These are phyloP conservation scores for Coecobrya sp. DNA, from an alignment of 2,888 invertebrate species.

Conservation along the genomic window DNA sequence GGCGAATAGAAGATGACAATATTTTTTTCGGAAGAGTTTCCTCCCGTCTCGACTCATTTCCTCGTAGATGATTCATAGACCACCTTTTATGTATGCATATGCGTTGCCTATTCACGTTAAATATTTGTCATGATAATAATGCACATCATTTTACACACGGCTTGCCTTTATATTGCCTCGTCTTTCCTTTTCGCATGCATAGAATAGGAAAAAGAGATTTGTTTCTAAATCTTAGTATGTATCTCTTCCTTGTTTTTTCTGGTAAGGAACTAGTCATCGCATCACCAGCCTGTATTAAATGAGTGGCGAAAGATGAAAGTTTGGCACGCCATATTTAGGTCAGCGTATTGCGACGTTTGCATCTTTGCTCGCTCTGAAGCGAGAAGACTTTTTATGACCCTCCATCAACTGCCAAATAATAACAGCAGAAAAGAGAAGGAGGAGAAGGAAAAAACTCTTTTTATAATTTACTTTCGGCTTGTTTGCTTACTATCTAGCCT, in stretches of 20 bases:
- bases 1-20: conserved; percentile 3
- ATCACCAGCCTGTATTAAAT: conserved; percentile 37
- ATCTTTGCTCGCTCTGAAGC: conserved; percentile 45
- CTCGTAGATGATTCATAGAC: conserved; percentile 6
- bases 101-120: conserved; percentile 8
- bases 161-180: background rate
- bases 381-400: conserved; percentile 61
- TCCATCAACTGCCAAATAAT: conserved; percentile 87
- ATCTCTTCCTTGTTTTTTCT: background rate
- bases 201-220: conserved; percentile 38
- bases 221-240: conserved; percentile 41
- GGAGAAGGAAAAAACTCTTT: background rate
- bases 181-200: background rate
- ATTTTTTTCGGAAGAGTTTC: conserved; percentile 15
- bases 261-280: background rate
- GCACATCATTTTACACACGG: background rate
- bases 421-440: conserved; percentile 56
- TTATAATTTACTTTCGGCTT: background rate
- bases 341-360: conserved; percentile 73
- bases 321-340: conserved; percentile 79
- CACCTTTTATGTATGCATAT: background rate
- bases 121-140: conserved; percentile 1
- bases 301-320: conserved; percentile 75
- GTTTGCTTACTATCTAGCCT: background rate
- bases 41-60: conserved; percentile 6